A percentile compares a stretch with the other conserved stretches of the same genome.
phyloP scores from a whole-genome alignment of 2,113 vertebrate genomes.

The Cairina moschata region DNA sequence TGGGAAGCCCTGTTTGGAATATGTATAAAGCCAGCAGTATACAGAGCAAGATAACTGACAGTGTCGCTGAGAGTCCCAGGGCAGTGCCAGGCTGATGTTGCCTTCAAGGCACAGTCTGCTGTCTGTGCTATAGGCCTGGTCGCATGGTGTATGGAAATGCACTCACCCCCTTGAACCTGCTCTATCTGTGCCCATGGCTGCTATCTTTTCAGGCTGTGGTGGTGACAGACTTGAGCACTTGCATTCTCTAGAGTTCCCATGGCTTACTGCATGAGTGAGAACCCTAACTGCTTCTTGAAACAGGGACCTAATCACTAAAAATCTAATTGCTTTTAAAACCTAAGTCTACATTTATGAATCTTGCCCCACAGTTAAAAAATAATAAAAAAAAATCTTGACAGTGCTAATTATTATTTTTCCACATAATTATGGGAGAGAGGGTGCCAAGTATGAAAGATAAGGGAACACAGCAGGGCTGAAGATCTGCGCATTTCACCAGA shows the following conservation, averaged over 20 bases:
- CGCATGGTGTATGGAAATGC: accelerated
- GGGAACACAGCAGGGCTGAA: not conserved
- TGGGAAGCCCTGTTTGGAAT: not conserved
- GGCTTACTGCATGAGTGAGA: not conserved
- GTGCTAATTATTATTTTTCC: not conserved
- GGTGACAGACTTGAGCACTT: not conserved
- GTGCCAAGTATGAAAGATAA: not conserved
- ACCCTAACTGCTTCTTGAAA: not conserved
- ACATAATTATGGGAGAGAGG: not conserved
- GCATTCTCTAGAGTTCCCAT: not conserved
- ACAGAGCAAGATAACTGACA: accelerated
- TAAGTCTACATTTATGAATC: not conserved
- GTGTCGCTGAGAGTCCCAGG: not conserved
- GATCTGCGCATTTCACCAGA: not conserved
- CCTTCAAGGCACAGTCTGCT: accelerated
- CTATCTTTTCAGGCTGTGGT: accelerated
- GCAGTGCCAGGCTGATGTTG: not conserved
- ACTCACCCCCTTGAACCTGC: not conserved
- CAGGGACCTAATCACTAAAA: not conserved
- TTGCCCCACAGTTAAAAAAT: not conserved
- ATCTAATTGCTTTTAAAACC: not conserved
- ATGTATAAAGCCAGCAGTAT: accelerated
- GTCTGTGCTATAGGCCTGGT: not conserved
- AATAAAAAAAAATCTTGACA: not conserved
- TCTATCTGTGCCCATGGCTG: not conserved